phyloP scores from a whole-genome alignment of 2,113 vertebrate species.

The Ascaphus truei region DNA sequence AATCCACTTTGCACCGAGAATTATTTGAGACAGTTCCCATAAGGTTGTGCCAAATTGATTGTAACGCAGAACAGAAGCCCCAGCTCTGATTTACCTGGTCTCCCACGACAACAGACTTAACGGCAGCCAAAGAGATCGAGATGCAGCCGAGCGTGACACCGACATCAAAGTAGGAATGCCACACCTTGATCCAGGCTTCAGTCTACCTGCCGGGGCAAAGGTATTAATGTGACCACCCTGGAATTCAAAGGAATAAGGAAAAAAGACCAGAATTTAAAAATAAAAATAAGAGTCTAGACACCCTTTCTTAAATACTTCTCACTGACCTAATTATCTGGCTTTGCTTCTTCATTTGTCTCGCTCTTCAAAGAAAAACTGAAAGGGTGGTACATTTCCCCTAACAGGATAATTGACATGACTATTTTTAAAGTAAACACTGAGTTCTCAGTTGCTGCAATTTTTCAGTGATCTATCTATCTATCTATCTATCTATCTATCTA shows the following conservation, averaged over 20 bases:
- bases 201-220: constrained; percentile 75
- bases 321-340: constrained; percentile 69
- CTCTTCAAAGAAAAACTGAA: constrained; percentile 59
- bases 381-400: constrained; percentile 68
- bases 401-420: constrained; percentile 69
- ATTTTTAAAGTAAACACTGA: constrained; percentile 51
- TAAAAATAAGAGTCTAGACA: constrained; percentile 74
- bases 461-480: constrained; percentile 29
- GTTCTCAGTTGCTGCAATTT: constrained; percentile 50
- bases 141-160: constrained; percentile 69
- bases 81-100: constrained; percentile 62
- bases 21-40: neutral
- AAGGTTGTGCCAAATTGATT: constrained; percentile 22
- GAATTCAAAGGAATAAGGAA: constrained; percentile 72
- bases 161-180: constrained; percentile 73
- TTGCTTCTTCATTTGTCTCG: constrained; percentile 52
- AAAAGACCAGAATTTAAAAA: constrained; percentile 49
- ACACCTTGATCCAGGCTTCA: constrained; percentile 75
- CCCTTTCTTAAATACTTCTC: constrained; percentile 59
- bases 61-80: constrained; percentile 39
- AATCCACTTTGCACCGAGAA: neutral
- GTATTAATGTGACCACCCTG: constrained; percentile 78
- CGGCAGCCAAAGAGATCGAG: constrained; percentile 73
- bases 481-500: neutral
- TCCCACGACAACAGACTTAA: constrained; percentile 67